Percentiles rank a stretch among this genome's conserved stretches.
Conservation (phyloP, 1,140 invertebrate species). For the Tetranychus urticae region DNA sequence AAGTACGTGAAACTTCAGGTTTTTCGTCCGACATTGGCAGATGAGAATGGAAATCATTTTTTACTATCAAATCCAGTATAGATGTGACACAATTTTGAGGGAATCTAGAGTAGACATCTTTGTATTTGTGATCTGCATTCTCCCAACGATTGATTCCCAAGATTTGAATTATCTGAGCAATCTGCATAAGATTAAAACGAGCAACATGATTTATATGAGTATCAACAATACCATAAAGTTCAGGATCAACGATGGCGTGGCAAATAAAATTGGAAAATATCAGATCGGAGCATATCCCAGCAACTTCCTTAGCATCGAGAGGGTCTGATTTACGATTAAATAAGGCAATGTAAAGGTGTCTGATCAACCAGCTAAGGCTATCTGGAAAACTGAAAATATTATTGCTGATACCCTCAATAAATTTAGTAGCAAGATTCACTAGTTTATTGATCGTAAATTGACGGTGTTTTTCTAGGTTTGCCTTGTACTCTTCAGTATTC, state of each 20-base stretch:
- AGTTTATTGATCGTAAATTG: constrained; percentile 54
- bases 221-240: constrained; percentile 82
- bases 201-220: constrained; percentile 59
- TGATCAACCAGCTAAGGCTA: constrained; percentile 31
- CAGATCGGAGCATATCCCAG: constrained; percentile 66
- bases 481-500: constrained; percentile 35
- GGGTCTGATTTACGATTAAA: constrained; percentile 17
- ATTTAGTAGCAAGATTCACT: constrained; percentile 47
- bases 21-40: constrained; percentile 22
- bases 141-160: constrained; percentile 62
- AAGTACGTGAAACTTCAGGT: constrained; percentile 26
- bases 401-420: constrained; percentile 56
- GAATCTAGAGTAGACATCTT: constrained; percentile 11
- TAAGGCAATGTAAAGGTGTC: constrained; percentile 28
- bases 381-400: constrained; percentile 79
- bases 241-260: constrained; percentile 83
- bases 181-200: constrained; percentile 66
- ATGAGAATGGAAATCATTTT: constrained; percentile 19
- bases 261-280: constrained; percentile 86
- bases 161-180: constrained; percentile 65
- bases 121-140: constrained; percentile 30
- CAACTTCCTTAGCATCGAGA: constrained; percentile 27
- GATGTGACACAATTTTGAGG: constrained; percentile 36
- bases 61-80: constrained; percentile 41
- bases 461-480: constrained; percentile 46